These are phyloP conservation scores for Brachionichthys hirsutus DNA, from an alignment of 2,113 vertebrate genomes.

Conservation along the genomic window DNA sequence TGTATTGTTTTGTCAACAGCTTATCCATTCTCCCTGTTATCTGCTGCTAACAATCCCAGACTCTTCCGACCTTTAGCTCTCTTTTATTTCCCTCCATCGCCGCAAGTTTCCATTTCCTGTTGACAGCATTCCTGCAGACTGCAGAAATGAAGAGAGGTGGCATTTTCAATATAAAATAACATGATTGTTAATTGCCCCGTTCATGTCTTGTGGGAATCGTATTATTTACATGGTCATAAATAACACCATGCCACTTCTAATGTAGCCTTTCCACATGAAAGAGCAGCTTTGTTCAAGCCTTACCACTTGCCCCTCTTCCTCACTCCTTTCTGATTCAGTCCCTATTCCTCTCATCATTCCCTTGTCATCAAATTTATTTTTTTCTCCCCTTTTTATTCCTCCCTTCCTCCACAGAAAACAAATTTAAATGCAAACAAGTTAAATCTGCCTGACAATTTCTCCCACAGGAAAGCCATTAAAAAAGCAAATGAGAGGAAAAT, in stretches of 20 bases:
- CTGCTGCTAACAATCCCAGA: slow-evolving; percentile 1
- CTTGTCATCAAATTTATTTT: slow-evolving; percentile 8
- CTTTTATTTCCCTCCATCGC: slow-evolving; percentile 9
- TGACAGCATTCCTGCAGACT: slow-evolving; percentile 20
- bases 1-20: slow-evolving; percentile 21
- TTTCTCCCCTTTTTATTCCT: neutral
- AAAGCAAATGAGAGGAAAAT: slow-evolving; percentile 50
- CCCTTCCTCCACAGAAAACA: slow-evolving; percentile 31
- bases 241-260: slow-evolving; percentile 14
- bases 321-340: slow-evolving; percentile 29
- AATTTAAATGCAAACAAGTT: slow-evolving; percentile 68
- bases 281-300: slow-evolving; percentile 19
- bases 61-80: slow-evolving; percentile 20
- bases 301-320: slow-evolving; percentile 34
- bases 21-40: neutral
- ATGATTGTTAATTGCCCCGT: slow-evolving; percentile 13
- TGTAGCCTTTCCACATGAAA: slow-evolving; percentile 28
- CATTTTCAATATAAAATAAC: slow-evolving; percentile 16
- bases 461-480: slow-evolving; percentile 47
- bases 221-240: slow-evolving; percentile 29
- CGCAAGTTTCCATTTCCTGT: slow-evolving; percentile 32
- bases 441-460: slow-evolving; percentile 45
- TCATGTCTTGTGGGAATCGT: slow-evolving; percentile 11
- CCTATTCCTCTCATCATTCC: slow-evolving; percentile 28
- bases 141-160: slow-evolving; percentile 6